Base-by-base conservation (phyloP, 2,888 invertebrate species). In the Melanotus villosus region DNA sequence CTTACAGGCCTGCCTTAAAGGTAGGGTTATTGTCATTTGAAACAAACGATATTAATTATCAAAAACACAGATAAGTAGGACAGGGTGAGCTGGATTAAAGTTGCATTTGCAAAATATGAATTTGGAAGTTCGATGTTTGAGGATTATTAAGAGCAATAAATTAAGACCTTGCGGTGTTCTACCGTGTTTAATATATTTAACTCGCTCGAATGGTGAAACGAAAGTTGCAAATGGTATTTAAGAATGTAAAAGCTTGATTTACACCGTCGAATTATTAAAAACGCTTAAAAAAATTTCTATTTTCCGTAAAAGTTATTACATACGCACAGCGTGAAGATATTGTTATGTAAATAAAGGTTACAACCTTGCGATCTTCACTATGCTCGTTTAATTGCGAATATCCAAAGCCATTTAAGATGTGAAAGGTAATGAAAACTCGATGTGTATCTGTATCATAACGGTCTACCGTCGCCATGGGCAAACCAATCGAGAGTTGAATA, bases 391-490 rank as follows among this genome's bases (percentile, higher is more conserved):
- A 41, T 41, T 18, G 41, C 41, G 41, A 16, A 41, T 41, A 41
- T 41, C 14, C 41, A 41, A n/a, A 34, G 12, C n/a, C 2, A 12
- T 14, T 14, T 50, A 1, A 7, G 14, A 52, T 16, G 50, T 52
- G 52, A 52, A 52, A 52, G 52, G 52, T 32, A 32, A 19, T 32
- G 26, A 54, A 36, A 36, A 36, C 23, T 34, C 18, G 12, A 50
- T 30, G 12, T 32, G 26, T 56, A 56, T 56, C 56, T 56, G 38
- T 56, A 56, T 56, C 56, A 56, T 56, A 56, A 56, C 56, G 56
- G 56, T 19, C 26, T 19, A 7, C 18, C 36, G 38, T 56, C 56
- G 38, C 56, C 38, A 38, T n/a, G 2, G 56, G 54, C 34, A n/a
- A 34, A 54, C 34, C 19, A 34, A 54, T 54, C 19, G 2, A 19